A percentile compares a stretch with the other conserved stretches of the same genome.
phyloP scores from a whole-genome alignment of 2,113 vertebrate species.

The Verasper variegatus region DNA sequence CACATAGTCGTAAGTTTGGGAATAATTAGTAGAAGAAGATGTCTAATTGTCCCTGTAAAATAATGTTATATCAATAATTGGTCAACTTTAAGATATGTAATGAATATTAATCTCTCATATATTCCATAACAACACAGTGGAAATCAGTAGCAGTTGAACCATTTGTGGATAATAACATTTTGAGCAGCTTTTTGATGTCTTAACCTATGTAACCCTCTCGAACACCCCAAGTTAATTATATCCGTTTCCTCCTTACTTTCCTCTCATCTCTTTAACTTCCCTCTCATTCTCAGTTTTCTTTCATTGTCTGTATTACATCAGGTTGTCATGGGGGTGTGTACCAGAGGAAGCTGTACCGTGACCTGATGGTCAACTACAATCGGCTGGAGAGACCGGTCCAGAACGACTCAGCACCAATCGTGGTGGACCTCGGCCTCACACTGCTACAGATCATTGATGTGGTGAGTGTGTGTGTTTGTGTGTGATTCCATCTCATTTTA shows the following conservation, averaged over 20 bases:
- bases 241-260: no score
- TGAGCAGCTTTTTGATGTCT: neutral
- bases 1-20: no score
- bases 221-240: no score
- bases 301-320: constrained; percentile 42
- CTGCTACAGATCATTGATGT: constrained; percentile 93
- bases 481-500: neutral
- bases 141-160: no score
- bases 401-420: constrained; percentile 88
- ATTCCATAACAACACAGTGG: no score
- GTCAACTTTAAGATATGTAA: no score
- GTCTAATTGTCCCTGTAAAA: no score
- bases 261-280: neutral
- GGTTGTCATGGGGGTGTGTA: constrained; percentile 86
- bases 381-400: constrained; percentile 87
- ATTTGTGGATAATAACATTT: no score
- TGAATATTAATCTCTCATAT: no score
- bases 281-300: neutral
- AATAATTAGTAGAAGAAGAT: no score
- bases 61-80: no score
- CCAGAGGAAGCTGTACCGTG: constrained; percentile 88
- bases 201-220: neutral
- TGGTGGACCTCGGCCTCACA: constrained; percentile 89
- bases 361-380: constrained; percentile 89
- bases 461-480: constrained; percentile 78